Percentiles rank a stretch among this genome's conserved stretches.
These are phyloP conservation scores for Montipora capitata DNA, from an alignment of 92 coral and sea anemone genomes.

Conservation along the genomic window DNA sequence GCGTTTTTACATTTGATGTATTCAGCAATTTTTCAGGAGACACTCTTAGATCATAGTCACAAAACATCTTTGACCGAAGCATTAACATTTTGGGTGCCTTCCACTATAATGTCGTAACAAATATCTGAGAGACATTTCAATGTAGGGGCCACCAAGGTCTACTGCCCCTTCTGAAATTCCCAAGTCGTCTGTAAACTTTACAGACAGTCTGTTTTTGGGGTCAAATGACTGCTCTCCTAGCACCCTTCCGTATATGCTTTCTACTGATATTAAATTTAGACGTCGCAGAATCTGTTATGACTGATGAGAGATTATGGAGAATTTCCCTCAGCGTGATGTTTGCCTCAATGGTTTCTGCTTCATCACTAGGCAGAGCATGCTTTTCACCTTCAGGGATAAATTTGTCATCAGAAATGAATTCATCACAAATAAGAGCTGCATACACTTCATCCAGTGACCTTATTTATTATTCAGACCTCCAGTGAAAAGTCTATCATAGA, in stretches of 20 bases:
- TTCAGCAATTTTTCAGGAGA: no score
- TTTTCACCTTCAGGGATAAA: constrained; percentile 15
- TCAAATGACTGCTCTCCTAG: constrained; percentile 45
- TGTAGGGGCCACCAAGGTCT: constrained; percentile 35
- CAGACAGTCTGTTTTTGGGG: constrained; percentile 45
- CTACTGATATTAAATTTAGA: constrained; percentile 58
- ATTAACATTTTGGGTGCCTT: no score
- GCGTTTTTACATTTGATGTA: no score
- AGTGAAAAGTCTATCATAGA: constrained; percentile 21
- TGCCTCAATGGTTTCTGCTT: constrained; percentile 16
- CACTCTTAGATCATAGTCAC: no score
- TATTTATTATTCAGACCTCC: constrained; percentile 15
- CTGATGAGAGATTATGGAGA: constrained; percentile 33
- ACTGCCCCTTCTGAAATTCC: constrained; percentile 40
- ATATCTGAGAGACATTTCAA: no score
- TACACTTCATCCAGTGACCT: constrained; percentile 40
- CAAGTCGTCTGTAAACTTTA: constrained; percentile 48
- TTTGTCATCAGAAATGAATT: constrained; percentile 52
- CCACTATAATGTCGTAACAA: no score
- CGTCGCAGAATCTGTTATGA: constrained; percentile 25
- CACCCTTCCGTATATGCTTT: constrained; percentile 56
- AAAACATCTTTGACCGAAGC: no score
- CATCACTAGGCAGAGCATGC: constrained; percentile 18
- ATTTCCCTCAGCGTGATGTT: constrained; percentile 42
- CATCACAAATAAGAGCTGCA: constrained; percentile 53